A percentile compares a stretch with the other conserved stretches of the same genome.
phyloP scores from a whole-genome alignment of 2,888 invertebrate species.

The Ceriagrion tenellum region DNA sequence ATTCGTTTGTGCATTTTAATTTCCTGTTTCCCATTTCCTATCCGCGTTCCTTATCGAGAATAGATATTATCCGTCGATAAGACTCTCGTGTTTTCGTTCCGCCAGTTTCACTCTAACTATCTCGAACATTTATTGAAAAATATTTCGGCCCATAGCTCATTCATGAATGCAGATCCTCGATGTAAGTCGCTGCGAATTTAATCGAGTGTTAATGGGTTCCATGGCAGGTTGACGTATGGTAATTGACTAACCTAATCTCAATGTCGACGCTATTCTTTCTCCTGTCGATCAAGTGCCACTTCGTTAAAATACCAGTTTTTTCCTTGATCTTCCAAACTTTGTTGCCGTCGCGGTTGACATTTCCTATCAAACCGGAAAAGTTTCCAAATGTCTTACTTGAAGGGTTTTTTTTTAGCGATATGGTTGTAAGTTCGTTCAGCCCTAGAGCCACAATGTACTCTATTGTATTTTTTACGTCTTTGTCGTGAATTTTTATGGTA shows the following conservation, averaged over 20 bases:
- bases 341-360: background rate
- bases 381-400: background rate
- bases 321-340: background rate
- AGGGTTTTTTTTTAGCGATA: background rate
- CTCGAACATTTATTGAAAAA: background rate
- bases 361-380: background rate
- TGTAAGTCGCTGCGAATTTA: background rate
- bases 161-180: background rate
- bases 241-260: background rate
- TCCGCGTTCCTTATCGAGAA: background rate
- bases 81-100: background rate
- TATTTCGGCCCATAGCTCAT: background rate
- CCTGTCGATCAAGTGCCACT: background rate
- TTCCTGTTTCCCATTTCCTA: background rate
- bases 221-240: background rate
- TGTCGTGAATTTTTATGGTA: background rate
- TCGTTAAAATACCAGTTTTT: background rate
- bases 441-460: too few relatives aligned
- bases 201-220: background rate
- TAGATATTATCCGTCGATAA: background rate
- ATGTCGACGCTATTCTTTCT: background rate
- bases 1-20: background rate
- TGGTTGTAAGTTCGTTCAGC: too few relatives aligned
- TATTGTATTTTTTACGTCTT: background rate
- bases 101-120: background rate